Evolutionary conservation across 1,140 invertebrate species (phyloP), one percentile per base, ranked within the genome.

Genomic region (Meloidogyne chitwoodi): DNA sequence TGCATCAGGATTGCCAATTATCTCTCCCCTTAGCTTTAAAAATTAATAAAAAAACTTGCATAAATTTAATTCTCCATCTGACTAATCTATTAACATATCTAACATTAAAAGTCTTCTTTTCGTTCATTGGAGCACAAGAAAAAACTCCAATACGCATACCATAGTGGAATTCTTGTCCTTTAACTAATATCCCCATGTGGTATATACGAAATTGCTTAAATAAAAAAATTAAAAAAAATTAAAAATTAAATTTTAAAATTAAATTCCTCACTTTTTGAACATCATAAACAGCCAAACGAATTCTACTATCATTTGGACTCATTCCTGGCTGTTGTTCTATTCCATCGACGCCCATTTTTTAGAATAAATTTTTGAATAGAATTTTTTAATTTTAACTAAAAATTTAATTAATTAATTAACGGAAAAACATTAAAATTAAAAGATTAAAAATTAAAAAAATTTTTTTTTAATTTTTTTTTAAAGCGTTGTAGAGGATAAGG

Each of bases 61-160:
- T 73, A 63, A 73, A 73, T 22, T 73, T 34, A 64, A 73, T 73
- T 29, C 71, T 34, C 71, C 71, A 73, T 3, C 71, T 44, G 12
- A 73, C 24, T 22, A 73, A 0, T 63, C 64, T 73, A 64, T 67
- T 31, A 14, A 73, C 41, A 63, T 73, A 61, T 44, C 71, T 24
- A 14, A 73, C 71, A 38, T 73, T 61, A 34, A 73, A 73, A 4
- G 41, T 73, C 14, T 38, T 56, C 27, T 34, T 61, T 31, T 64
- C 56, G 44, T 73, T 73, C 56, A 41, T 56, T 24, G 71, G 71
- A 11, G 61, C 56, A 38, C 71, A 73, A 27, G 71, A 19, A 64
- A 73, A 73, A 1, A 73, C 71, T 24, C 71, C 71, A 34, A 73
- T 73, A 26, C 56, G 26, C 24, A 73, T 73, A 1, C 71, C 71